Base-by-base conservation (phyloP, 2,797 vertebrate species). In the Oreortyx pictus region DNA sequence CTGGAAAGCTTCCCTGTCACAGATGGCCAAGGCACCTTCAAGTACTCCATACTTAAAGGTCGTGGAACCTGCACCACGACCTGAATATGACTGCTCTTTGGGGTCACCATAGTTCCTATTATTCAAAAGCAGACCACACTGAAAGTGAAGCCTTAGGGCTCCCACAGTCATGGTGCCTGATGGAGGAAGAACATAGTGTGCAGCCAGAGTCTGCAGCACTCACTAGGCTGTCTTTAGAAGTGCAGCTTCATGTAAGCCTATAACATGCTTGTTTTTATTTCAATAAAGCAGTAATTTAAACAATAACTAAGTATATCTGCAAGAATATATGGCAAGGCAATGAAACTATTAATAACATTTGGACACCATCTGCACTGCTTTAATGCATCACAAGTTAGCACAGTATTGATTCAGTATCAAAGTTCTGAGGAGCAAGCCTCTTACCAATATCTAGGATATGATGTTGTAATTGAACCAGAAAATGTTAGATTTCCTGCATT, bases 401-500 rank as follows among this genome's bases (percentile, higher is more conserved):
- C 75, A 9, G 11, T 97, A 97, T 98, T 97, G 97, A 98, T 97
- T 97, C 92, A 29, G 88, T 90, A 96, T 96, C 93, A 94, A 72
- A 97, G 88, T 97, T 96, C 97, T 95, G 91, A 88, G 96, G 95
- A 97, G 96, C 97, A 97, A 97, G 96, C 96, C 97, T 97, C 97
- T 97, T 96, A 97, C 96, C 97, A 97, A 97, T 97, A 97, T 97
- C 96, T 96, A 95, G 96, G 94, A 97, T 94, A 92, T 35, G 56
- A 93, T 95, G 91, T 95, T 97, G 96, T 98, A 97, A 97, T 96
- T 98, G 97, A 97, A 97, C 96, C 92, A 97, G 96, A 97, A 97
- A 97, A 97, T 95, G 96, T 97, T 96, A 97, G 97, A 96, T 97
- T 96, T 97, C 94, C 90, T 95, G 89, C 93, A 95, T 94, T 97